phyloP scores from a whole-genome alignment of 2,113 vertebrate genomes.

The Pholis gunnellus region DNA sequence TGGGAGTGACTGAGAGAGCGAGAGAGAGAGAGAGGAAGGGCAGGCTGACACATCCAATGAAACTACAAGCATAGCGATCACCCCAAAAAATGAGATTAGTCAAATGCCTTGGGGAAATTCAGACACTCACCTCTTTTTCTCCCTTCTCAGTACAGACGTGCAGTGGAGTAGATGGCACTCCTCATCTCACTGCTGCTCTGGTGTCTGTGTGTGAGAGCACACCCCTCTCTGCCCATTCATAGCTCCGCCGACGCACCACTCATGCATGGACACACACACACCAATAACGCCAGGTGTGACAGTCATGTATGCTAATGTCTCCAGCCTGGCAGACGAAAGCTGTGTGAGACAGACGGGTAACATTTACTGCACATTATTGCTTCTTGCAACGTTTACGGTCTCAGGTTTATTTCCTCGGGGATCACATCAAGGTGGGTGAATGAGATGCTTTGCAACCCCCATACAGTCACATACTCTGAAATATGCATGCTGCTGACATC shows the following conservation, averaged over 20 bases:
- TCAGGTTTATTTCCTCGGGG: conserved; percentile 14
- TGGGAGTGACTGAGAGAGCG: conserved; percentile 14
- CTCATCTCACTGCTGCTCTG: conserved; percentile 73
- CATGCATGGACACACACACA: conserved; percentile 32
- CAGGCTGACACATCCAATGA: conserved; percentile 22
- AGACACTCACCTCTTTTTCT: conserved; percentile 63
- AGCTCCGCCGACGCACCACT: conserved; percentile 68
- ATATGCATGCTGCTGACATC: conserved; percentile 37
- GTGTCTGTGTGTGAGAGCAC: conserved; percentile 69
- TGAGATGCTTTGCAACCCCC: neutral
- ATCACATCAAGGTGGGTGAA: conserved; percentile 2
- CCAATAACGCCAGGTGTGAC: conserved; percentile 42
- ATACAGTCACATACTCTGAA: neutral
- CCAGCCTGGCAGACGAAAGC: conserved; percentile 6
- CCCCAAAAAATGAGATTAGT: conserved; percentile 25
- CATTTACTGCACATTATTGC: neutral
- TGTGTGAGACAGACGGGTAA: conserved; percentile 13
- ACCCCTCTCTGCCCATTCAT: conserved; percentile 79
- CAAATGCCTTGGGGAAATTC: conserved; percentile 32
- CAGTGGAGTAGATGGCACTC: conserved; percentile 70
- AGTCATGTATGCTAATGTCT: conserved; percentile 40
- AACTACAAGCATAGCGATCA: conserved; percentile 10
- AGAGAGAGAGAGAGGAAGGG: conserved; percentile 23
- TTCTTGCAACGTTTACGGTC: neutral
- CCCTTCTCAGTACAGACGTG: conserved; percentile 63